Percentiles rank a stretch among this genome's conserved stretches.
Conservation (phyloP, 2,797 vertebrate species). For the Syndactyla subalaris region DNA sequence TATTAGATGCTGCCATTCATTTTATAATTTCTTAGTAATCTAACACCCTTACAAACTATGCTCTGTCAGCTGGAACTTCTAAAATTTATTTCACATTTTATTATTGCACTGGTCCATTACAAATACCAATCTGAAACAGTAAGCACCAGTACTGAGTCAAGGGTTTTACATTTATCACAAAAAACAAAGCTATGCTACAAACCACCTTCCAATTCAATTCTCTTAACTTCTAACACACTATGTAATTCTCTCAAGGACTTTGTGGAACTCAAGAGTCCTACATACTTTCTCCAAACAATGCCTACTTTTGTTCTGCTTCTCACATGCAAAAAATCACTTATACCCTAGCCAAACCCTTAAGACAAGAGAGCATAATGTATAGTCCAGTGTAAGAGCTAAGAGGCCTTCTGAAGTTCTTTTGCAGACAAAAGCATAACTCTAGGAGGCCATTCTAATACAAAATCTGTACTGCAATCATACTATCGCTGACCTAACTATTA, state of each 20-base stretch:
- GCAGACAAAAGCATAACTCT: not conserved
- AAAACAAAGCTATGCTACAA: not conserved
- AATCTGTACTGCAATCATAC: not conserved
- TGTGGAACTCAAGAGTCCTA: not conserved
- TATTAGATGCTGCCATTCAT: not conserved
- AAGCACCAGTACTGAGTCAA: not conserved
- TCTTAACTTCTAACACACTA: not conserved
- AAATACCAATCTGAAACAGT: not conserved
- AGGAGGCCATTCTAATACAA: not conserved
- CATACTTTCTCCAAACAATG: not conserved
- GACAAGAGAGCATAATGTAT: not conserved
- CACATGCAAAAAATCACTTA: not conserved
- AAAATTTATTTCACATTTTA: not conserved
- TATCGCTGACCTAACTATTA: not conserved
- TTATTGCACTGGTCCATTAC: not conserved
- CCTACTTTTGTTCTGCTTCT: not conserved
- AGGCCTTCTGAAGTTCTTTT: not conserved
- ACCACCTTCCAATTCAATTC: not conserved
- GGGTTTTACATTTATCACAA: not conserved
- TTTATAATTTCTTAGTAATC: not conserved
- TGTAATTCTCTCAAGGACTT: not conserved
- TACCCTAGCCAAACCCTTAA: not conserved
- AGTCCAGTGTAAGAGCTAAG: not conserved
- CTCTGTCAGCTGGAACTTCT: not conserved
- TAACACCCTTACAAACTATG: not conserved